Conservation (phyloP, 2,888 invertebrate genomes). For the Yponomeuta malinellus region DNA sequence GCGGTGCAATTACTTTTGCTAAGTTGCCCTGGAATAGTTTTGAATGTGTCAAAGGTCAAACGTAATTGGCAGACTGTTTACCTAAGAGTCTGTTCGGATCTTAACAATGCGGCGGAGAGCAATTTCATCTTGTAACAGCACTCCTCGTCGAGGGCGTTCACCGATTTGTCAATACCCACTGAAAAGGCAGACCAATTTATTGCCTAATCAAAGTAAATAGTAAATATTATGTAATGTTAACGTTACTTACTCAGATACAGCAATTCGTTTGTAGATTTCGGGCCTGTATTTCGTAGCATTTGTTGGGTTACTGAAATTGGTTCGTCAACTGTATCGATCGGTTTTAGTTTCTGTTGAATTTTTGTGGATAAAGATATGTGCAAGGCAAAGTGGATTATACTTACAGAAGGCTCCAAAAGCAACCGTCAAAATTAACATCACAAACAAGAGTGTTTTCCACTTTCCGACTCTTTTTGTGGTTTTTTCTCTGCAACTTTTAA, state of each 20-base stretch:
- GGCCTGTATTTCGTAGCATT: background rate
- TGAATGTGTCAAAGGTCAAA: background rate
- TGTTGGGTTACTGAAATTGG: background rate
- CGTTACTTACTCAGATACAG: background rate
- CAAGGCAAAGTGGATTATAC: background rate
- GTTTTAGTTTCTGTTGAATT: background rate
- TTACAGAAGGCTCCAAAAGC: background rate
- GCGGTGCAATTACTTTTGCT: background rate
- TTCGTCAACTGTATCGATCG: background rate
- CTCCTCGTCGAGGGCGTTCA: slow-evolving; percentile 39
- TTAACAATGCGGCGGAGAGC: slow-evolving; percentile 45
- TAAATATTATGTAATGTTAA: background rate
- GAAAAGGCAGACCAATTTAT: slow-evolving; percentile 15
- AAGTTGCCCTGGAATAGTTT: background rate
- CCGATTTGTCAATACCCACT: slow-evolving; percentile 27
- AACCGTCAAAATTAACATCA: slow-evolving; percentile 32
- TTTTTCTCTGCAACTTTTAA: slow-evolving; percentile 38
- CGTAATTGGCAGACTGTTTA: slow-evolving; percentile 22
- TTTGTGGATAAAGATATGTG: background rate
- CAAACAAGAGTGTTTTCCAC: slow-evolving; percentile 32
- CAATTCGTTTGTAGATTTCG: background rate
- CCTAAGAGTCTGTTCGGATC: slow-evolving; percentile 51
- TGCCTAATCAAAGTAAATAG: background rate
- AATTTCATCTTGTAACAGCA: slow-evolving; percentile 52
- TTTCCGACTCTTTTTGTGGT: slow-evolving; percentile 28